These are phyloP conservation scores for Dendroctonus ponderosae DNA, from an alignment of 1,140 invertebrate species.

Conservation along the genomic window DNA sequence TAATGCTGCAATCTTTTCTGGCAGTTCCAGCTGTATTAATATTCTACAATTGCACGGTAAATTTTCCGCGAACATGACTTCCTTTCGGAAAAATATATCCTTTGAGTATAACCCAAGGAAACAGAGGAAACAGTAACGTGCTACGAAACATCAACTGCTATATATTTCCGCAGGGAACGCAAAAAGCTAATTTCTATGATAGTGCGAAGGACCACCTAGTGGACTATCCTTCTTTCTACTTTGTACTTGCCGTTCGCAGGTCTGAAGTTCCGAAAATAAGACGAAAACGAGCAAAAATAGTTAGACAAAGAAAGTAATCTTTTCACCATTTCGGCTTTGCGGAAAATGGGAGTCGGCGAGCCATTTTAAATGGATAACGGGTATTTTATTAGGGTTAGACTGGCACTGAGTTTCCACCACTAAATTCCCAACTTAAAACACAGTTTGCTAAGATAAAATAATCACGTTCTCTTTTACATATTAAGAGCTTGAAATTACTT, in stretches of 20 bases:
- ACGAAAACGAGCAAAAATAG: slow-evolving; percentile 13
- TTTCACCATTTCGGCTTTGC: slow-evolving; percentile 16
- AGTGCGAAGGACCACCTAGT: slow-evolving; percentile 15
- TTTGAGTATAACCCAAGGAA: neutral
- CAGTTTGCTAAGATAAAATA: too few species aligned
- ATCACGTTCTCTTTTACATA: too few species aligned
- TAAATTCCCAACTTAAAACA: too few species aligned
- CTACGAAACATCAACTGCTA: slow-evolving; percentile 5
- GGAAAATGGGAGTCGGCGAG: slow-evolving; percentile 18
- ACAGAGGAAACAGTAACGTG: neutral
- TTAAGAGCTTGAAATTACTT: too few species aligned
- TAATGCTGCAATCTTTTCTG: too few species aligned
- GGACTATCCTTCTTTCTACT: slow-evolving; percentile 20
- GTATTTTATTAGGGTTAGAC: too few species aligned
- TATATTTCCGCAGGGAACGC: slow-evolving; percentile 13
- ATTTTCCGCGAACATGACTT: too few species aligned
- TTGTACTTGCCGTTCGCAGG: slow-evolving; percentile 11
- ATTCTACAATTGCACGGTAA: too few species aligned
- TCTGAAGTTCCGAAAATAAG: slow-evolving; percentile 17
- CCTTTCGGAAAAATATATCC: too few species aligned
- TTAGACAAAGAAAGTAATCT: slow-evolving; percentile 16
- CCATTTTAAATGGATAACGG: slow-evolving; percentile 15
- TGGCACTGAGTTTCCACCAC: too few species aligned
- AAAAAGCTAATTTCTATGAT: slow-evolving; percentile 28
- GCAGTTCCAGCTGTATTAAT: too few species aligned